Percentiles rank a stretch among this genome's conserved stretches.
phyloP scores from a whole-genome alignment of 2,113 vertebrate species.

The Puma concolor region DNA sequence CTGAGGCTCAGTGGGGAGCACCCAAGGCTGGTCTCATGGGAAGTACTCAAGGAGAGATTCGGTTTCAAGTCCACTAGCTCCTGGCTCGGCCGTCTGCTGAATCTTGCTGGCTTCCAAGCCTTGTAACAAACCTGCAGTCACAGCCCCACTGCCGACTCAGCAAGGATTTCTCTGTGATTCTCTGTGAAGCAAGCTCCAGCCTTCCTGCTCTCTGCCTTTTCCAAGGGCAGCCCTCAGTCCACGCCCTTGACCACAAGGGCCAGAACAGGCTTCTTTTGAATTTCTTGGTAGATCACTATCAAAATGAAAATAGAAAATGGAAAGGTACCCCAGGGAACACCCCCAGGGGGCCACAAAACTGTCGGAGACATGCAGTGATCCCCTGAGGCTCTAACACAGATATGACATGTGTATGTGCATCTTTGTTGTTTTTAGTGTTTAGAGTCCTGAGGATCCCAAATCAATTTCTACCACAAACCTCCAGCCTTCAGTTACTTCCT shows the following conservation, averaged over 20 bases:
- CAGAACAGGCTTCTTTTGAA: neutral
- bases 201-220: neutral
- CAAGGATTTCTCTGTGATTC: neutral
- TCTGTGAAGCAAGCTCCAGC: neutral
- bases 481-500: neutral
- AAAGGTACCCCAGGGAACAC: neutral
- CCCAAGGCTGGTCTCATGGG: neutral
- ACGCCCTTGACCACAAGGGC: neutral
- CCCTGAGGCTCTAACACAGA: neutral
- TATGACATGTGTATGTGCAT: neutral
- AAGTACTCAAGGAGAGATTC: neutral
- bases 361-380: neutral
- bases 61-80: neutral
- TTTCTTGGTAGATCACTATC: neutral
- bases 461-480: neutral
- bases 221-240: neutral
- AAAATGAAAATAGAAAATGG: neutral
- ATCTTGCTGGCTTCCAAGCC: neutral
- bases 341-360: neutral
- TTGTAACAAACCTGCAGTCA: neutral
- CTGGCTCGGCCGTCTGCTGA: neutral
- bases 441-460: neutral
- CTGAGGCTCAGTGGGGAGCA: neutral
- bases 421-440: neutral
- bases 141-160: neutral